Evolutionary conservation across 2,888 invertebrate genomes (phyloP).

Genomic region (Teleogryllus oceanicus): DNA sequence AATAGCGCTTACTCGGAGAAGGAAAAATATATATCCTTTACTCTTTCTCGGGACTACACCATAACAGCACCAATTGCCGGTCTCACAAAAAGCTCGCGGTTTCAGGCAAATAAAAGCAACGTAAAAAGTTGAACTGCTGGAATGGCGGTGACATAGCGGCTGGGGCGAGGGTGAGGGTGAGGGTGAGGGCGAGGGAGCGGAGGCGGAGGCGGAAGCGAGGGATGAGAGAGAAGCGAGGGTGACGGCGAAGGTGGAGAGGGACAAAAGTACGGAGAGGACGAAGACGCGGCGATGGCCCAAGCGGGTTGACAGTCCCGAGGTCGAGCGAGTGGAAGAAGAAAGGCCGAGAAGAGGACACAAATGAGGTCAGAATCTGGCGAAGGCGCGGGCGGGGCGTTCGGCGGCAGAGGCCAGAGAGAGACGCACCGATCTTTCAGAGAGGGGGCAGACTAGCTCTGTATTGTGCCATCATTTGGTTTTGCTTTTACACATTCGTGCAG

Average conservation of each 20-base stretch:
- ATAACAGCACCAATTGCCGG: conserved; percentile 11
- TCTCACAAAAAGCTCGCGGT: conserved; percentile 11
- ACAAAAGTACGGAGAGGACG: neutral
- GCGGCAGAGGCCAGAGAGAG: too few relatives aligned
- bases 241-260: neutral
- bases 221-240: neutral
- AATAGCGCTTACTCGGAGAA: conserved; percentile 1
- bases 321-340: too few relatives aligned
- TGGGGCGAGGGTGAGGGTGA: neutral
- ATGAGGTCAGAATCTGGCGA: too few relatives aligned
- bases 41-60: neutral
- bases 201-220: neutral
- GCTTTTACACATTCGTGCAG: too few relatives aligned
- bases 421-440: too few relatives aligned
- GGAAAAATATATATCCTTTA: neutral
- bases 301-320: too few relatives aligned
- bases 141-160: neutral
- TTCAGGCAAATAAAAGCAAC: neutral
- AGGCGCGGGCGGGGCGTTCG: too few relatives aligned
- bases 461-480: too few relatives aligned
- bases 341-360: too few relatives aligned
- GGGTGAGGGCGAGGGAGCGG: neutral
- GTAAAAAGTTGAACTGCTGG: neutral
- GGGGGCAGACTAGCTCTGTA: too few relatives aligned
- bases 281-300: too few relatives aligned